A percentile compares a stretch with the other conserved stretches of the same genome.
phyloP scores from a whole-genome alignment of 2,113 vertebrate genomes.

The Poeciliopsis occidentalis region DNA sequence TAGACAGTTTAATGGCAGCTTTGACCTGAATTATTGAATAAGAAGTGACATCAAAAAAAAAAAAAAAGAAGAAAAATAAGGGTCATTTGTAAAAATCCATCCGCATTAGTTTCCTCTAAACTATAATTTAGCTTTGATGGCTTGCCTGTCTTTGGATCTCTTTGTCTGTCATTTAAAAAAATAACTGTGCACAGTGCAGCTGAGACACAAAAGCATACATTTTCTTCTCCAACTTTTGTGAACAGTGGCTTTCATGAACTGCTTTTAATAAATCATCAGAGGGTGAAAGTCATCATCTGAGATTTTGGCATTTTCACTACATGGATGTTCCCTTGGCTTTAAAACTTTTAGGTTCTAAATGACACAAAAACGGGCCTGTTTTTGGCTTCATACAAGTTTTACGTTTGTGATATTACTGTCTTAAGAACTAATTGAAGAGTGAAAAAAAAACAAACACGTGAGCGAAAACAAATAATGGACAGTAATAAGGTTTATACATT shows the following conservation, averaged over 20 bases:
- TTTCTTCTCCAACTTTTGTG: too few species aligned
- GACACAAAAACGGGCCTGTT: background rate
- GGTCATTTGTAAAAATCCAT: slow-evolving; percentile 54
- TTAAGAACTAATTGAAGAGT: background rate
- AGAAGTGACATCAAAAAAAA: slow-evolving; percentile 32
- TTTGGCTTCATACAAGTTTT: background rate
- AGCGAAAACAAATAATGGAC: background rate
- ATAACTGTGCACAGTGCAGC: too few species aligned
- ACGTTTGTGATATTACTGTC: background rate
- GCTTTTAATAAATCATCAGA: background rate
- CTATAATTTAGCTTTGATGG: background rate
- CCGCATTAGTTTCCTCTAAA: background rate
- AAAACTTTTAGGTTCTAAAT: background rate
- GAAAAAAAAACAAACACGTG: background rate
- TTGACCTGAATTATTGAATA: slow-evolving; percentile 48
- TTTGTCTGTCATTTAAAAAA: too few species aligned
- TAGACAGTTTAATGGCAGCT: slow-evolving; percentile 63
- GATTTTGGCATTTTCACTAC: background rate
- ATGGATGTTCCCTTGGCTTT: background rate
- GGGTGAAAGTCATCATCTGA: background rate
- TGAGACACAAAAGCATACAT: too few species aligned
- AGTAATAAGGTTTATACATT: background rate
- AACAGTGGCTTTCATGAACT: background rate
- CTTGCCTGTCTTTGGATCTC: background rate
- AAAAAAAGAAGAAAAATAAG: too few species aligned